Percentiles rank a stretch among this genome's conserved stretches.
Evolutionary conservation across 2,888 invertebrate species (phyloP).

Genomic region (Archaeoteleia sp.): DNA sequence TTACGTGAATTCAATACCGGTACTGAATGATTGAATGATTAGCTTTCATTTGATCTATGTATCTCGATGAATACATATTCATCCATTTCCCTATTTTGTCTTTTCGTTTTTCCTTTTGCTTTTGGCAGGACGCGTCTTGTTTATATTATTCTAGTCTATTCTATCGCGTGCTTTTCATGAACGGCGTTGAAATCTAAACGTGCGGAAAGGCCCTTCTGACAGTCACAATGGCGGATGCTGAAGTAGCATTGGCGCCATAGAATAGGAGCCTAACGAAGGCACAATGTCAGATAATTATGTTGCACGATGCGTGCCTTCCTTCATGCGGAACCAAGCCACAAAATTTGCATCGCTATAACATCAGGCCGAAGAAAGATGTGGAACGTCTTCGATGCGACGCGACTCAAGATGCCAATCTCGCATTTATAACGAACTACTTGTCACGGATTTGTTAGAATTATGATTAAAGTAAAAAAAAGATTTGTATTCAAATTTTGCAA

Average conservation of each 20-base stretch:
- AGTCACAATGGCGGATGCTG: constrained; percentile 30
- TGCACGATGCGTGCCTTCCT: constrained; percentile 43
- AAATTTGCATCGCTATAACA: constrained; percentile 63
- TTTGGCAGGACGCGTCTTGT: too few species aligned
- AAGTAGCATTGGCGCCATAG: constrained; percentile 48
- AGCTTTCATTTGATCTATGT: too few species aligned
- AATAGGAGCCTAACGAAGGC: constrained; percentile 62
- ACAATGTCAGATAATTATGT: constrained; percentile 64
- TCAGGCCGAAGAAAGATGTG: constrained; percentile 55
- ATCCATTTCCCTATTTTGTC: too few species aligned
- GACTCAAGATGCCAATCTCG: constrained; percentile 33
- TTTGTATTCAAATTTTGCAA: too few species aligned
- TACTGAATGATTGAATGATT: too few species aligned
- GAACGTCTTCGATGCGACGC: constrained; percentile 39
- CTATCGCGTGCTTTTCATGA: constrained; percentile 17
- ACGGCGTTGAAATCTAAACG: constrained; percentile 28
- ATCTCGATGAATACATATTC: too few species aligned
- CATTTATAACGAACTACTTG: constrained; percentile 54
- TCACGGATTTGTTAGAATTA: constrained; percentile 31
- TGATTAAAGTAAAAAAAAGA: too few species aligned
- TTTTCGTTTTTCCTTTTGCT: too few species aligned
- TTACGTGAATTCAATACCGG: too few species aligned
- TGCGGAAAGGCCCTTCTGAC: constrained; percentile 21
- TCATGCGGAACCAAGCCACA: constrained; percentile 49
- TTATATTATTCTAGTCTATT: constrained; percentile 15